Conservation (phyloP, 2,797 vertebrate species). For the Amphiprion clarkii region DNA sequence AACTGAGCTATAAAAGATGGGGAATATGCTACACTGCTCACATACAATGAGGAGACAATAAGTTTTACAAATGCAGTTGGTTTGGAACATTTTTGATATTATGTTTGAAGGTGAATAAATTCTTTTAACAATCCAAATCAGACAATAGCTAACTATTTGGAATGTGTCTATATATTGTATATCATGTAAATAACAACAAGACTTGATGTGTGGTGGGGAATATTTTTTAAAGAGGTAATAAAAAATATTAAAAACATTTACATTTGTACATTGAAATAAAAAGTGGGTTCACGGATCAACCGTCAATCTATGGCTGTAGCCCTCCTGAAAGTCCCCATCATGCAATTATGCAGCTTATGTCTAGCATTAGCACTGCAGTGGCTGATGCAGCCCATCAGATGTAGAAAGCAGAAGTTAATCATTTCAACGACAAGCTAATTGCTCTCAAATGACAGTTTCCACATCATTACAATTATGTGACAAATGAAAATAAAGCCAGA, state of each 20-base stretch:
- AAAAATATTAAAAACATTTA: constrained; percentile 63
- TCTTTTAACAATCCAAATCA: constrained; percentile 44
- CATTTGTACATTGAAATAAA: constrained; percentile 57
- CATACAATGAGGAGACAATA: constrained; percentile 32
- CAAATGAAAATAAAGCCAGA: constrained; percentile 2
- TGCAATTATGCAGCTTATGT: constrained; percentile 37
- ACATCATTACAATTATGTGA: constrained; percentile 3
- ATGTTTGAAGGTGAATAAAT: constrained; percentile 55
- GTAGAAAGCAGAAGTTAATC: constrained; percentile 24
- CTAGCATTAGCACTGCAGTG: constrained; percentile 45
- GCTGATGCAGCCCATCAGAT: constrained; percentile 62
- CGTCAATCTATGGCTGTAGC: constrained; percentile 51
- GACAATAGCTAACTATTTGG: constrained; percentile 21
- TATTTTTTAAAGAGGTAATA: constrained; percentile 48
- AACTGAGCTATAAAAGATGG: constrained; percentile 2
- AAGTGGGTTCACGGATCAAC: constrained; percentile 71
- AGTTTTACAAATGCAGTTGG: constrained; percentile 31
- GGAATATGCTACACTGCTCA: constrained; percentile 39
- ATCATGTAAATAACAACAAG: constrained; percentile 17
- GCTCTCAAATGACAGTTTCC: constrained; percentile 22
- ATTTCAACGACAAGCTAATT: constrained; percentile 1
- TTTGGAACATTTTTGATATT: constrained; percentile 40
- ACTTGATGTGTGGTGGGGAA: constrained; percentile 21
- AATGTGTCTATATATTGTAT: constrained; percentile 30
- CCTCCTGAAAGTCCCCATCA: constrained; percentile 13